phyloP scores from a whole-genome alignment of 2,888 invertebrate species.

The Actias luna region DNA sequence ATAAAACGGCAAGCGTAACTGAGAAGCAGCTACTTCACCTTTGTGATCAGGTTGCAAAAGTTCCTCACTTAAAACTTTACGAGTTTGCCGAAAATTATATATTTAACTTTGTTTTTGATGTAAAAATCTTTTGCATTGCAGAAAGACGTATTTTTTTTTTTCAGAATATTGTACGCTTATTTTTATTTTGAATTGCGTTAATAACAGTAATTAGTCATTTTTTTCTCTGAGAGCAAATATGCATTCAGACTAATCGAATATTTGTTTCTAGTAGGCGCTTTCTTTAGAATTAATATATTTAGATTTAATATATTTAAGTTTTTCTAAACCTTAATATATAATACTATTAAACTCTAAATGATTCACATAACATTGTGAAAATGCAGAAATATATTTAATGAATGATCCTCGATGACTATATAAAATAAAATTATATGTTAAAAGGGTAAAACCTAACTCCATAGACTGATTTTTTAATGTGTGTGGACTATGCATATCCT shows the following conservation, averaged over 20 bases:
- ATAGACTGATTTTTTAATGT: too few relatives aligned
- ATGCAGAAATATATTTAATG: too few relatives aligned
- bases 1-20: constrained; percentile 13
- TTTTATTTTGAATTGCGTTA: not conserved
- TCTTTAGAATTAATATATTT: not conserved
- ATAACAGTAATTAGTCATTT: not conserved
- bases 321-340: too few relatives aligned
- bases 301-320: too few relatives aligned
- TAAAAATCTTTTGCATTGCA: constrained; percentile 7
- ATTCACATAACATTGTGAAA: too few relatives aligned
- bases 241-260: not conserved
- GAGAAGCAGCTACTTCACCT: constrained; percentile 16
- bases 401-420: too few relatives aligned
- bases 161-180: not conserved
- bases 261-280: not conserved
- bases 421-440: too few relatives aligned
- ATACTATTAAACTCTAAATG: too few relatives aligned
- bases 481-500: too few relatives aligned
- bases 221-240: not conserved
- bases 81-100: constrained; percentile 6
- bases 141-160: not conserved
- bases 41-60: constrained; percentile 18
- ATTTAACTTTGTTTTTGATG: constrained; percentile 14
- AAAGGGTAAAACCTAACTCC: too few relatives aligned
- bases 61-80: constrained; percentile 18